Percentiles rank a stretch among this genome's conserved stretches.
These are phyloP conservation scores for Teinopalpus imperialis DNA, from an alignment of 2,888 invertebrate species.

Conservation along the genomic window DNA sequence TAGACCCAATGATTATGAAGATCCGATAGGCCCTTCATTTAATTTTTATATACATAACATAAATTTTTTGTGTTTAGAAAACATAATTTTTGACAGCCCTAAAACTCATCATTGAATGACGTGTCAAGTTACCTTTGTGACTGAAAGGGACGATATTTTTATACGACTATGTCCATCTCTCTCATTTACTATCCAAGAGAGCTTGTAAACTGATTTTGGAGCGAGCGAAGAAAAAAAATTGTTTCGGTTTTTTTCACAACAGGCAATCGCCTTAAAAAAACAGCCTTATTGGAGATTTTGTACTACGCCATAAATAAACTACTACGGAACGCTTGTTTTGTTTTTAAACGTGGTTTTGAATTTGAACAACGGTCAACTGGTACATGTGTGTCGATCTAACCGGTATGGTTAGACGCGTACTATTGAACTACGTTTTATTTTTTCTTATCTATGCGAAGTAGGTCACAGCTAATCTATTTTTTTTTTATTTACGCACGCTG, in stretches of 20 bases:
- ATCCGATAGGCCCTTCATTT: too few species aligned
- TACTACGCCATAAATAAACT: constrained; percentile 72
- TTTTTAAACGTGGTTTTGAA: constrained; percentile 59
- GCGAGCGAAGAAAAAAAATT: constrained; percentile 70
- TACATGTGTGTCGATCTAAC: constrained; percentile 26
- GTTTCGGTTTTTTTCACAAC: constrained; percentile 73
- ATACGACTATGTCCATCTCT: constrained; percentile 43
- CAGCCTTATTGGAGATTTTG: constrained; percentile 65
- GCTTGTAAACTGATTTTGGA: constrained; percentile 76
- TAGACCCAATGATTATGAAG: too few species aligned
- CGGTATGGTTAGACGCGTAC: constrained; percentile 37
- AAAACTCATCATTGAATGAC: constrained; percentile 51
- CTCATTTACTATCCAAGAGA: constrained; percentile 71
- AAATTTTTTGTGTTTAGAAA: too few species aligned
- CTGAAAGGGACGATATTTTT: constrained; percentile 39
- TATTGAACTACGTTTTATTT: constrained; percentile 52
- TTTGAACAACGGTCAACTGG: constrained; percentile 60
- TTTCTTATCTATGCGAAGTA: constrained; percentile 62
- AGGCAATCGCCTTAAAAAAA: constrained; percentile 49
- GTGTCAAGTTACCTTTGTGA: constrained; percentile 59
- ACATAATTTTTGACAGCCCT: constrained; percentile 54
- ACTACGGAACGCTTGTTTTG: constrained; percentile 51
- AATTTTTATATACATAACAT: too few species aligned
- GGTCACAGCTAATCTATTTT: constrained; percentile 62
- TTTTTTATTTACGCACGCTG: constrained; percentile 24